Conservation (phyloP, 23 tunicate genomes). For the Halocynthia aurantium region DNA sequence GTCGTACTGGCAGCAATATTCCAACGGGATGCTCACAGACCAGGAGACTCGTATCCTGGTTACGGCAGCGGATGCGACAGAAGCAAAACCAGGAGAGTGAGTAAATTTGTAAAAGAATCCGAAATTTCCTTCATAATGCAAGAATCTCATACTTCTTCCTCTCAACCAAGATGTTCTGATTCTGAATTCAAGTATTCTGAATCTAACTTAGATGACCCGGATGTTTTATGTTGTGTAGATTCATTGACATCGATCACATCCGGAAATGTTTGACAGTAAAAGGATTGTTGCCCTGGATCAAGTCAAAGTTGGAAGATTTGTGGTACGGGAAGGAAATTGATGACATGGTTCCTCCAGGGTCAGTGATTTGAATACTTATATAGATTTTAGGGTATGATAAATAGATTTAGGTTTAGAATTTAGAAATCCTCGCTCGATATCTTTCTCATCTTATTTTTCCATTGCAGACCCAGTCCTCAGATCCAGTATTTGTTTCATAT, state of each 20-base stretch:
- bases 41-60: constrained; percentile 79
- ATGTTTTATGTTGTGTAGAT: constrained; percentile 14
- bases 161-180: too few species aligned
- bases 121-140: too few species aligned
- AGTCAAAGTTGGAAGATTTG: constrained; percentile 57
- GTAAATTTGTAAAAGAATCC: background rate
- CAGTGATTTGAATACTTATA: too few species aligned
- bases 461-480: constrained; percentile 32
- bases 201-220: too few species aligned
- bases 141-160: too few species aligned
- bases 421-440: background rate
- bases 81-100: constrained; percentile 66
- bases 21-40: constrained; percentile 65
- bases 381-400: too few species aligned
- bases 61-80: constrained; percentile 67
- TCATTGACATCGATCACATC: constrained; percentile 39
- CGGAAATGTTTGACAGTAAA: constrained; percentile 53
- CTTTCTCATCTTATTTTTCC: background rate
- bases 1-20: constrained; percentile 77
- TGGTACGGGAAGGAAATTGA: constrained; percentile 46
- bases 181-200: background rate
- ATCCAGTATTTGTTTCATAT: constrained; percentile 44
- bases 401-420: too few species aligned
- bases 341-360: constrained; percentile 62
- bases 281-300: constrained; percentile 41